phyloP scores from a whole-genome alignment of 2,888 invertebrate genomes.

The Sinodicranocentrus sp. region DNA sequence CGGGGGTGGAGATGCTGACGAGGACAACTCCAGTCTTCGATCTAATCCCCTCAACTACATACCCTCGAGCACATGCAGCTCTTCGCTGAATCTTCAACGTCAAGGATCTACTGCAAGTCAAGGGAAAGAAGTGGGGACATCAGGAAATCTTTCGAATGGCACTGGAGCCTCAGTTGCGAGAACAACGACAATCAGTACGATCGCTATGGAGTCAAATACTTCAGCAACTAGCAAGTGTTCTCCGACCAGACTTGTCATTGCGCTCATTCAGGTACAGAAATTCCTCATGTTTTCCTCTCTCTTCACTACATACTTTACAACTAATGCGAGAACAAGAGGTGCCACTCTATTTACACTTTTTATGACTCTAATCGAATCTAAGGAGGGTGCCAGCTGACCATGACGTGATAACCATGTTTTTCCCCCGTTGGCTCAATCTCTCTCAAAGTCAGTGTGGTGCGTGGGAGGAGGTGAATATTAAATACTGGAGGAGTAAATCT shows the following conservation, averaged over 20 bases:
- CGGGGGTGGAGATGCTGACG: constrained; percentile 64
- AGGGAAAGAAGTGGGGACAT: background rate
- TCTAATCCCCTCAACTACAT: constrained; percentile 30
- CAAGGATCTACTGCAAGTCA: constrained; percentile 45
- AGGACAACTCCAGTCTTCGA: constrained; percentile 58
- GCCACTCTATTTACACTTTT: too few relatives aligned
- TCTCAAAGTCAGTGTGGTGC: too few relatives aligned
- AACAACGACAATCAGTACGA: constrained; percentile 92
- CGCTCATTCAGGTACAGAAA: constrained; percentile 86
- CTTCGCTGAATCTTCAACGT: constrained; percentile 45
- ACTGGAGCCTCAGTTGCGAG: constrained; percentile 16
- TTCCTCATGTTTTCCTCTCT: too few relatives aligned
- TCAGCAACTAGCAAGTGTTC: constrained; percentile 79
- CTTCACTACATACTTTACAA: too few relatives aligned
- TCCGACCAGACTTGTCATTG: constrained; percentile 87
- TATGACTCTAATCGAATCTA: too few relatives aligned
- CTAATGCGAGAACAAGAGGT: too few relatives aligned
- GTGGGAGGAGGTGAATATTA: too few relatives aligned
- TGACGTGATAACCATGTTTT: too few relatives aligned
- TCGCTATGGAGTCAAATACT: constrained; percentile 92
- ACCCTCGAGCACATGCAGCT: constrained; percentile 63
- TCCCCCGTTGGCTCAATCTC: too few relatives aligned
- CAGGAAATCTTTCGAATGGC: too few relatives aligned
- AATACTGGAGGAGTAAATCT: too few relatives aligned
- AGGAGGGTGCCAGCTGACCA: too few relatives aligned